These are phyloP conservation scores for Aphelocoma coerulescens DNA, from an alignment of 2,113 vertebrate species.

Conservation along the genomic window DNA sequence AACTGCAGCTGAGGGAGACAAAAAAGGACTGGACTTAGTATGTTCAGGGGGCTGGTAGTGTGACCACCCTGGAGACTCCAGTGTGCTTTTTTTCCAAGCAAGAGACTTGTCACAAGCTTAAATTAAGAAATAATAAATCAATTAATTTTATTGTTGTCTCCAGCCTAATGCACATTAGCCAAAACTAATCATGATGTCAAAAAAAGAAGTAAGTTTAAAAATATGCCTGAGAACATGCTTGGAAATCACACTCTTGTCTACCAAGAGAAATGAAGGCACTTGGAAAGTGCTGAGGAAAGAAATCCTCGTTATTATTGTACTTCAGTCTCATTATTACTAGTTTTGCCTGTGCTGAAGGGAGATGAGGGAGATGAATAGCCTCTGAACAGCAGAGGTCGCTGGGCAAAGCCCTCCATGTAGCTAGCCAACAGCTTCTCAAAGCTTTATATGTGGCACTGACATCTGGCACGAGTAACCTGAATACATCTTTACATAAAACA, in stretches of 20 bases:
- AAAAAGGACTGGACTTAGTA: background rate
- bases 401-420: background rate
- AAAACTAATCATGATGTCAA: background rate
- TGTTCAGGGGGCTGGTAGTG: background rate
- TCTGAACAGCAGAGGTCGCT: background rate
- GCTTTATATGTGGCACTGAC: background rate
- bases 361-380: background rate
- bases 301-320: background rate
- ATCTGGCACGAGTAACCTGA: fast-evolving
- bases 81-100: background rate
- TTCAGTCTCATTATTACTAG: background rate
- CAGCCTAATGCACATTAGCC: background rate
- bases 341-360: background rate
- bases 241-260: background rate
- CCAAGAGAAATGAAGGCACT: background rate
- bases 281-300: background rate
- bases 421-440: background rate
- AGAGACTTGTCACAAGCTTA: background rate
- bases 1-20: background rate
- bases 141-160: background rate
- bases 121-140: background rate
- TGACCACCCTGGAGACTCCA: background rate
- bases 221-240: background rate
- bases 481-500: background rate
- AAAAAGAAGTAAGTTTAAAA: background rate